phyloP scores from a whole-genome alignment of 2,797 vertebrate species.

The Molossus molossus region DNA sequence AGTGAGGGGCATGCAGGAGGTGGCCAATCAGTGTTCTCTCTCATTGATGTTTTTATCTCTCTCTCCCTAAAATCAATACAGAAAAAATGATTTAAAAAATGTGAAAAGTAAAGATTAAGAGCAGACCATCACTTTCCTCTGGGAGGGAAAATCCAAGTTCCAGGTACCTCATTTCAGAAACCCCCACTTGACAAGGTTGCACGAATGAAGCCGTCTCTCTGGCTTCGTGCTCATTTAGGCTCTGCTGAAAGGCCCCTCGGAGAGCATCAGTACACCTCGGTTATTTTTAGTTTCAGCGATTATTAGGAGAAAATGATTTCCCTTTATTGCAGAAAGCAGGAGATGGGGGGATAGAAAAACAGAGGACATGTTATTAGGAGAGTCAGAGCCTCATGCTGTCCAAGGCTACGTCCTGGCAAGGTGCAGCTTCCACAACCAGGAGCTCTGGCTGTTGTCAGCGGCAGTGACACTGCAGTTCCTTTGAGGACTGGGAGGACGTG shows the following conservation, averaged over 20 bases:
- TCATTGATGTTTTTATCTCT: too few relatives aligned
- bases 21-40: too few relatives aligned
- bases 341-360: slow-evolving; percentile 49
- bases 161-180: slow-evolving; percentile 63
- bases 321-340: slow-evolving; percentile 20
- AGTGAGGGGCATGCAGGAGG: too few relatives aligned
- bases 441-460: slow-evolving; percentile 64
- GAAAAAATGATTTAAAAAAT: background rate
- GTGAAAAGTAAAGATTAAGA: background rate
- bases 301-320: slow-evolving; percentile 28
- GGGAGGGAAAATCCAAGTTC: slow-evolving; percentile 39
- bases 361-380: slow-evolving; percentile 16
- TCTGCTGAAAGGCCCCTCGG: slow-evolving; percentile 79
- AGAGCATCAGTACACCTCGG: slow-evolving; percentile 19
- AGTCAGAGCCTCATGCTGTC: slow-evolving; percentile 39
- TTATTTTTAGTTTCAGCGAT: slow-evolving; percentile 74
- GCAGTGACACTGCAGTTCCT: slow-evolving; percentile 37
- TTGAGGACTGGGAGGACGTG: slow-evolving; percentile 22
- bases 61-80: too few relatives aligned
- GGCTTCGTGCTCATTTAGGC: slow-evolving; percentile 74
- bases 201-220: slow-evolving; percentile 72
- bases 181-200: slow-evolving; percentile 75
- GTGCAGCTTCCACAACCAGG: slow-evolving; percentile 29
- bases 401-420: slow-evolving; percentile 43
- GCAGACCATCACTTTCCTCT: background rate